Evolutionary conservation across 1,140 invertebrate genomes (phyloP).

Genomic region (Octopus bimaculoides): DNA sequence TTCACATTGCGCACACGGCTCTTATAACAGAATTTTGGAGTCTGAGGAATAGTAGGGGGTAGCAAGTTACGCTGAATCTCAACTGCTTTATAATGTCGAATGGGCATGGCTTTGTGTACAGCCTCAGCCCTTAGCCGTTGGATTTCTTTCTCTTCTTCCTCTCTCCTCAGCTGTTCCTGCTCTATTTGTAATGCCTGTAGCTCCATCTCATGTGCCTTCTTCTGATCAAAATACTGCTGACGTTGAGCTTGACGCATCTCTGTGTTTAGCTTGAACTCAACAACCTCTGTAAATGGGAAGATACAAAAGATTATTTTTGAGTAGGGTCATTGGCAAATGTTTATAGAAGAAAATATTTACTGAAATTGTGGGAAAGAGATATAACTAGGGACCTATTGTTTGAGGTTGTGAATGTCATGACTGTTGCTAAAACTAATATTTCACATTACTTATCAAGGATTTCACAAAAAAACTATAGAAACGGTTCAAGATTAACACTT

Average conservation of each 20-base stretch:
- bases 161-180: slow-evolving; percentile 33
- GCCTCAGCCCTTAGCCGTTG: slow-evolving; percentile 48
- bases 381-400: neutral
- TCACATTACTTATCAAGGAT: neutral
- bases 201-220: slow-evolving; percentile 56
- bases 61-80: slow-evolving; percentile 51
- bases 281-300: slow-evolving; percentile 38
- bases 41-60: slow-evolving; percentile 51
- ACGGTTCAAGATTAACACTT: neutral
- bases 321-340: neutral
- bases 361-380: neutral
- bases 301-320: slow-evolving; percentile 7
- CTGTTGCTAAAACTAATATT: neutral
- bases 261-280: slow-evolving; percentile 58
- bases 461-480: neutral
- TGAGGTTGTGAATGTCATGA: neutral
- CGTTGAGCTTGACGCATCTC: slow-evolving; percentile 57
- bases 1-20: slow-evolving; percentile 21
- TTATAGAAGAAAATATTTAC: neutral
- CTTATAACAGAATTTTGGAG: slow-evolving; percentile 53
- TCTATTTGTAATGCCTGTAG: slow-evolving; percentile 38
- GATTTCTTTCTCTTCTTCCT: slow-evolving; percentile 54
- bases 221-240: slow-evolving; percentile 56
- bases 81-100: slow-evolving; percentile 53
- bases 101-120: slow-evolving; percentile 57